Evolutionary conservation across 2,113 vertebrate species (phyloP).

Genomic region (Strix uralensis): DNA sequence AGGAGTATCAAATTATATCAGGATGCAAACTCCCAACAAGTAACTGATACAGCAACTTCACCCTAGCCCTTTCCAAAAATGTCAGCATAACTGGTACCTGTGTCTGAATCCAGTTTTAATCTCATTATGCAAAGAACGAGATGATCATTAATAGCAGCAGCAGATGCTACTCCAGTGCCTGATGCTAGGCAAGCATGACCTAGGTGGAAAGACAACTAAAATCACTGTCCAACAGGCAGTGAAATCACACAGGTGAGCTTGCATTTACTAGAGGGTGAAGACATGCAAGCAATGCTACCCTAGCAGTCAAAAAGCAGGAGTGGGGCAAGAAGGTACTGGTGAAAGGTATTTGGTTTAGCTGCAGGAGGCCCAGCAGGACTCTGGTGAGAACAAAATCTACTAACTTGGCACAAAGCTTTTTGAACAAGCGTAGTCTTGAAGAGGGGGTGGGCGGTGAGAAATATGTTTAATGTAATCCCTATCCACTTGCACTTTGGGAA

Average conservation of each 20-base stretch:
- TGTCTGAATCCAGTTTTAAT: neutral
- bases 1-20: neutral
- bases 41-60: neutral
- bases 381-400: neutral
- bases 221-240: neutral
- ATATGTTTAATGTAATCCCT: neutral
- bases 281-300: neutral
- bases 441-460: rapidly evolving
- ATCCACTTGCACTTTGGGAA: neutral
- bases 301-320: neutral
- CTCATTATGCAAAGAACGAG: neutral
- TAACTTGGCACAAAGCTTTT: neutral
- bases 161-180: neutral
- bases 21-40: neutral
- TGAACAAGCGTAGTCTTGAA: neutral
- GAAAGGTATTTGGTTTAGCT: neutral
- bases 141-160: neutral
- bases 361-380: neutral
- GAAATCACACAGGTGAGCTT: neutral
- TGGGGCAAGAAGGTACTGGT: neutral
- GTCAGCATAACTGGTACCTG: neutral
- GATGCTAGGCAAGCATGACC: neutral
- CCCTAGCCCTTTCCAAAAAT: neutral
- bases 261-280: neutral
- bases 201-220: neutral